Conservation (phyloP, 2,113 vertebrate species). For the Paradoxurus hermaphroditus region DNA sequence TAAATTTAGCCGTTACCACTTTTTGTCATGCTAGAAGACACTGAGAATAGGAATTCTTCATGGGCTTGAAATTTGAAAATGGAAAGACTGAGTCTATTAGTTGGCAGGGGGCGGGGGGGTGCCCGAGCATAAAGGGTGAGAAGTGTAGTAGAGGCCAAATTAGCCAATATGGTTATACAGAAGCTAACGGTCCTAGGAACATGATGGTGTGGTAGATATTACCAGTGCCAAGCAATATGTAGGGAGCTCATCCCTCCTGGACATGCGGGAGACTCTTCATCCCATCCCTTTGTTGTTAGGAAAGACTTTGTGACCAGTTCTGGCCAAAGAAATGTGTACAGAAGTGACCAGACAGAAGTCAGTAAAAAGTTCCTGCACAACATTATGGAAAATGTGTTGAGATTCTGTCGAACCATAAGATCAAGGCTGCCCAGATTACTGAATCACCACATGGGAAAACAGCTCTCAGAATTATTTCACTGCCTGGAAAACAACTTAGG, state of each 20-base stretch:
- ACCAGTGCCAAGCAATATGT: neutral
- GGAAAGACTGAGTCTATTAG: neutral
- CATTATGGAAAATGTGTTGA: neutral
- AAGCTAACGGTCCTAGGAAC: neutral
- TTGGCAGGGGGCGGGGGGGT: neutral
- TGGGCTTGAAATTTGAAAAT: neutral
- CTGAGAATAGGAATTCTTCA: neutral
- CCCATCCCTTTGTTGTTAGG: neutral
- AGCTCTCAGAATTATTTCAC: neutral
- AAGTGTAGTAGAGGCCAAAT: neutral
- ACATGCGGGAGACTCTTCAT: neutral
- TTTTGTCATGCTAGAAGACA: neutral
- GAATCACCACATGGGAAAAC: neutral
- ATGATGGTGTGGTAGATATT: neutral
- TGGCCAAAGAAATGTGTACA: neutral
- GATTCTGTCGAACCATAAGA: neutral
- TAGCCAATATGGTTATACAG: neutral
- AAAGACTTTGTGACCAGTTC: neutral
- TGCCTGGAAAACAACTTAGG: neutral
- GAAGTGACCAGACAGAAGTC: neutral
- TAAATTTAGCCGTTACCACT: neutral
- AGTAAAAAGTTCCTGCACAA: neutral
- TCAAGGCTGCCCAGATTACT: neutral
- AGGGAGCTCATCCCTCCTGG: neutral
- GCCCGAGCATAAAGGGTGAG: neutral